These are phyloP conservation scores for Penelope pileata DNA, from an alignment of 2,113 vertebrate species.

Conservation along the genomic window DNA sequence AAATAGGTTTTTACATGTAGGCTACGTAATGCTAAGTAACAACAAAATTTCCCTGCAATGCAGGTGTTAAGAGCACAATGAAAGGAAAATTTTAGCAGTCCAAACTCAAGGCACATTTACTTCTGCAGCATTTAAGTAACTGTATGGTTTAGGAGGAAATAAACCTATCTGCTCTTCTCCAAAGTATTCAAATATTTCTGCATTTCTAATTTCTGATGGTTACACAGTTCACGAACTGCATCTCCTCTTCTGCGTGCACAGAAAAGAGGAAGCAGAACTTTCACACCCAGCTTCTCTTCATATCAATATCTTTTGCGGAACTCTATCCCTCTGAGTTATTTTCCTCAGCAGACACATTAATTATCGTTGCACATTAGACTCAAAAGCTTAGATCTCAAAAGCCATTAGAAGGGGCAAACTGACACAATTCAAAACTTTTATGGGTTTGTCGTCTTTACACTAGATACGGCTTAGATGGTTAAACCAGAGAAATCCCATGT, in stretches of 20 bases:
- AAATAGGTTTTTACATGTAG: neutral
- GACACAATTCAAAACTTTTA: neutral
- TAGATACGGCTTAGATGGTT: neutral
- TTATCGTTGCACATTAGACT: neutral
- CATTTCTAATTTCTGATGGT: neutral
- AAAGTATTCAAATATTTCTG: neutral
- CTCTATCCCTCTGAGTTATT: neutral
- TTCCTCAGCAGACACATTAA: neutral
- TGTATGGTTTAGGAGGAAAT: neutral
- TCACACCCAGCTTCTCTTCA: neutral
- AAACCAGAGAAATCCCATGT: neutral
- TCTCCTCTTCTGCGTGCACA: neutral
- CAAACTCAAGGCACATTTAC: neutral
- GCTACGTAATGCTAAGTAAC: neutral
- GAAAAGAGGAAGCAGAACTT: slow-evolving; percentile 39
- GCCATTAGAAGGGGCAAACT: neutral
- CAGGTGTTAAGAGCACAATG: neutral
- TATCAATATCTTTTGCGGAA: neutral
- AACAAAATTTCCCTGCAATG: neutral
- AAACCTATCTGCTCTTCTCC: neutral
- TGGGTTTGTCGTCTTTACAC: neutral
- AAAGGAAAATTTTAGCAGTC: neutral
- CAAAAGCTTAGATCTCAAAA: neutral
- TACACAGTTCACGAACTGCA: neutral
- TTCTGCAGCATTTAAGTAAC: neutral